Base-by-base conservation (phyloP, 2,888 invertebrate genomes). In the Stictocephala bisonia region DNA sequence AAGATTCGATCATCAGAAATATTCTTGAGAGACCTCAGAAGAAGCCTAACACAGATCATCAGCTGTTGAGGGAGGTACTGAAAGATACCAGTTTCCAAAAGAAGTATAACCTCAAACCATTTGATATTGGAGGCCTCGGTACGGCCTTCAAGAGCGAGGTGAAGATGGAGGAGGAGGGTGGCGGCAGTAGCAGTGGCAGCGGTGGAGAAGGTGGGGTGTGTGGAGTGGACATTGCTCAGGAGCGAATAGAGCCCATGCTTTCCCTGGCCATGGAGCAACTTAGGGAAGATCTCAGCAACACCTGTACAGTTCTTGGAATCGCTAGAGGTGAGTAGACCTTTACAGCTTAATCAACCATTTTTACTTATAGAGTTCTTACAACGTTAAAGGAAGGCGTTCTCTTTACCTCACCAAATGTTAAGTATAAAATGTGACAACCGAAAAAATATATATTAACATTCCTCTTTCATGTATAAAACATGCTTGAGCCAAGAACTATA, bases 261-360 rank as follows among this genome's bases (percentile, higher is more conserved):
- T 93, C 91, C 75, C 87, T 95, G 85, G 95, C 95, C 27, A 92
- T 95, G 80, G 93, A 95, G 82, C 93, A 95, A 83, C 90, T 94
- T 78, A 91, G 92, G 80, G 90, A 93, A 82, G 95, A 95, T 83
- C 93, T 95, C 67, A 92, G 93, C 83, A 92, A 89, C 82, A 93
- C 94, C 9, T 95, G 95, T 85, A 90, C 90, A 69, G 90, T 92
- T 79, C 88, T 95, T 81, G 93, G 93, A 84, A 95, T 96, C 85
- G 93, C 95, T 83, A 91, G 93, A 85, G 95, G 95, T 95, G 85
- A 90, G 90, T 87, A 76, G 78, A 48, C n/a, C n/a, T 29, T 35
- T 64, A 40, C 24, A 35, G 68, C 50, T 56, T n/a, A n/a, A n/a
- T n/a, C n/a, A n/a, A n/a, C n/a, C n/a, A n/a, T n/a, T n/a, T n/a